phyloP scores from a whole-genome alignment of 1,140 invertebrate species.

The Cecropterus lyciades region DNA sequence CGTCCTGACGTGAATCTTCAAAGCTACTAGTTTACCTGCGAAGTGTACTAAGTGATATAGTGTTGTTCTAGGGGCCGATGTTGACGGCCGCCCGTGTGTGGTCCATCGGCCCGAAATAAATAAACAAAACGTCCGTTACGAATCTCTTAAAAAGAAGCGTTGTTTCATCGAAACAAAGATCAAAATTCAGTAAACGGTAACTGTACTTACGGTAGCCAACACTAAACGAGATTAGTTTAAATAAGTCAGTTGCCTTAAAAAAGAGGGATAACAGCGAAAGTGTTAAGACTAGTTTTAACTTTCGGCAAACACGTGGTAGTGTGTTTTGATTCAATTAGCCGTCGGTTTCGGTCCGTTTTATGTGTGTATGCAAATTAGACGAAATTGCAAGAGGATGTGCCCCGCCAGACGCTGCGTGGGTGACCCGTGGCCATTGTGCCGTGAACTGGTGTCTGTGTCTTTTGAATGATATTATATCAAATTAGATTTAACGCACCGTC shows the following conservation, averaged over 20 bases:
- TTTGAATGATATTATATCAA: conserved; percentile 46
- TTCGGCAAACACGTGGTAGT: conserved; percentile 44
- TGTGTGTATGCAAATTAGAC: conserved; percentile 71
- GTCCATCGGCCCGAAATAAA: conserved; percentile 52
- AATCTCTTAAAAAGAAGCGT: conserved; percentile 39
- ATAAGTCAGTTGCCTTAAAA: conserved; percentile 66
- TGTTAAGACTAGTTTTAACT: conserved; percentile 71
- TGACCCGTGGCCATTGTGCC: conserved; percentile 64
- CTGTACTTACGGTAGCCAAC: neutral
- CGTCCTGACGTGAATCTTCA: conserved; percentile 47
- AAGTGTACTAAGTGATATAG: conserved; percentile 78
- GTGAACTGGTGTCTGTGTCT: conserved; percentile 56
- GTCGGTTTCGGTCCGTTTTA: conserved; percentile 48
- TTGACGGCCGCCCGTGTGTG: conserved; percentile 77
- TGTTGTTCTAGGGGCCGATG: conserved; percentile 76
- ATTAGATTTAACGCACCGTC: conserved; percentile 42
- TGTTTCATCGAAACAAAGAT: conserved; percentile 39
- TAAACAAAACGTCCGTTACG: conserved; percentile 47
- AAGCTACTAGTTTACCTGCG: conserved; percentile 75
- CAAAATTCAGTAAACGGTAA: conserved; percentile 20
- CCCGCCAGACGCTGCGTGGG: conserved; percentile 75
- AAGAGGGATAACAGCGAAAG: conserved; percentile 72
- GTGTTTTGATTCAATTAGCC: conserved; percentile 45
- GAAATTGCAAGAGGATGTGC: conserved; percentile 64
- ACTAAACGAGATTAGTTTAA: conserved; percentile 53